Evolutionary conservation across 2,113 vertebrate species (phyloP).

Genomic region (Petrocephalus microphthalmus): DNA sequence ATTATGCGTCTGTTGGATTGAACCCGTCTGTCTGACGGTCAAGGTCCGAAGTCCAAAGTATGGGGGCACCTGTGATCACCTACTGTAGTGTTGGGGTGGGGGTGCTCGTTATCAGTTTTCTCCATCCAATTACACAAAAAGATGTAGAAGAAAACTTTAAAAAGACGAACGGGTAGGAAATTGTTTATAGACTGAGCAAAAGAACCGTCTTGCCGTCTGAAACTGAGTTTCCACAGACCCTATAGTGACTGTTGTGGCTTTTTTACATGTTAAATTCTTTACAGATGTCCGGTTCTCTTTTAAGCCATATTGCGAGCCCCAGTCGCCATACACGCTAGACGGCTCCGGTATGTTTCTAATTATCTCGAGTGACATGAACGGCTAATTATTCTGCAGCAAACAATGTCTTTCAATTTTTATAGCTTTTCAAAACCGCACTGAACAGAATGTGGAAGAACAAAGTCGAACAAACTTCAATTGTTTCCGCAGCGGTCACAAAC

Average conservation of each 20-base stretch:
- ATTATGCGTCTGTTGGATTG: background rate
- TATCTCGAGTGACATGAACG: background rate
- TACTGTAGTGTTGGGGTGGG: too few species aligned
- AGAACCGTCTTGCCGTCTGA: background rate
- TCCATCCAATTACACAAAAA: background rate
- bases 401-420: background rate
- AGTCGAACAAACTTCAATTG: background rate
- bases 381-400: slow-evolving; percentile 16
- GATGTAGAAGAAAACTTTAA: background rate
- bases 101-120: background rate
- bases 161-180: background rate
- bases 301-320: background rate
- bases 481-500: slow-evolving; percentile 1
- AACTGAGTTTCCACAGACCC: background rate
- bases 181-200: background rate
- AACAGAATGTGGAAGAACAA: background rate
- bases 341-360: slow-evolving; percentile 9
- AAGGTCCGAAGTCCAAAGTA: background rate
- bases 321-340: background rate
- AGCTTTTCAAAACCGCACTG: slow-evolving; percentile 9
- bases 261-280: slow-evolving; percentile 18
- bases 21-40: background rate
- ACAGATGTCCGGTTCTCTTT: slow-evolving; percentile 16
- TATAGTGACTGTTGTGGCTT: slow-evolving; percentile 16
- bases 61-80: background rate